Evolutionary conservation across 2,797 vertebrate genomes (phyloP), one percentile per base, ranked within the genome.

Genomic region (Meda fulgida): DNA sequence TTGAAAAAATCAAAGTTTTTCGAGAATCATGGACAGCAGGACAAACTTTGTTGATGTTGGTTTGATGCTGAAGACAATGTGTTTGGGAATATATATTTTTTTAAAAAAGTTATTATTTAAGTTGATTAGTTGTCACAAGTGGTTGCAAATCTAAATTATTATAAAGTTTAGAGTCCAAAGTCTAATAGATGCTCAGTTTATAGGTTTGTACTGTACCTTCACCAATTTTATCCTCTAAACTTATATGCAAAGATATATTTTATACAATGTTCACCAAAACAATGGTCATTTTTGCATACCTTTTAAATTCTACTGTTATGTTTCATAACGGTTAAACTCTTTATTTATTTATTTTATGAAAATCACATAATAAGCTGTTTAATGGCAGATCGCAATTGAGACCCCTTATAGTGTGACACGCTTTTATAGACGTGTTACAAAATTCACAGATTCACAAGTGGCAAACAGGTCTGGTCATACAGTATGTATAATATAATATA

Each of bases 11-110:
- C 60, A 69, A 84, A 88, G 84, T 36, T 84, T n/a, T 75, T 69
- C 18, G 43, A 67, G 29, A 60, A 72, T 63, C 3, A 69, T 70
- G 63, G 77, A 29, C 66, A 40, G 60, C 21, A 71, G n/a, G 4
- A 53, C 75, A 79, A 84, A 87, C 38, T 67, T 60, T 84, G 40
- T 58, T 78, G 19, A 48, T 23, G 29, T 23, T 66, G n/a, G 79
- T 75, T 88, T 85, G 40, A 80, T 76, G 67, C 58, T 83, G 1
- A 75, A 63, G 48, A 88, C 85, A 88, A 88, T 88, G 83, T 26
- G 14, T 31, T 1, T 1, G 31, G 31, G 31, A 31, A 31, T 31
- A 31, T n/a, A n/a, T n/a, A n/a, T n/a, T n/a, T n/a, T n/a, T n/a
- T n/a, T n/a, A n/a, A n/a, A n/a, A n/a, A n/a, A n/a, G n/a, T n/a